These are phyloP conservation scores for Procavia capensis DNA, from an alignment of 2,113 vertebrate genomes.

Conservation along the genomic window DNA sequence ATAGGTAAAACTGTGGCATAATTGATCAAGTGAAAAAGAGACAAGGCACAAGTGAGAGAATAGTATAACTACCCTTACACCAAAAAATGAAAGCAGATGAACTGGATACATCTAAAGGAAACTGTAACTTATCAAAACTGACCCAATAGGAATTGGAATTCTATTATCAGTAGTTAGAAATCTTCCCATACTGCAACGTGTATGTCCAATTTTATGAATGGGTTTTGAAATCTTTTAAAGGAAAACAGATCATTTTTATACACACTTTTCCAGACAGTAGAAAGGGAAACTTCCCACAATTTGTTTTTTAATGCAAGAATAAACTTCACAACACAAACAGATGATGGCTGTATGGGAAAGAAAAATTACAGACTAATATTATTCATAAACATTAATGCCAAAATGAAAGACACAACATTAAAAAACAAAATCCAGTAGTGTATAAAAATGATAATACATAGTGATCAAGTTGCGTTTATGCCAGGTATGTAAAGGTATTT, in stretches of 20 bases:
- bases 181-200: background rate
- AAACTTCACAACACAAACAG: constrained; percentile 19
- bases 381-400: constrained; percentile 10
- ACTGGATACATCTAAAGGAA: background rate
- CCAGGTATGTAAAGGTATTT: constrained; percentile 44
- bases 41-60: background rate
- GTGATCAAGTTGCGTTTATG: background rate
- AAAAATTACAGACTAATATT: background rate
- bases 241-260: background rate
- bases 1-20: background rate
- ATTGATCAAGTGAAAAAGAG: constrained; percentile 2
- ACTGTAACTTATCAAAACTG: background rate
- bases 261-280: background rate
- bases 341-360: background rate
- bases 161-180: background rate
- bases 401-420: constrained; percentile 28
- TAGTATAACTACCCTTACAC: background rate
- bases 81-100: background rate
- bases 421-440: background rate
- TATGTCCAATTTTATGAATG: background rate
- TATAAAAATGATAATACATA: constrained; percentile 42
- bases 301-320: constrained; percentile 35
- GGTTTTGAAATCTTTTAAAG: constrained; percentile 33
- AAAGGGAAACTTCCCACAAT: background rate
- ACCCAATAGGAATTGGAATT: constrained; percentile 11